Base-by-base conservation (phyloP, 2,113 vertebrate genomes). In the Epinephelus moara region DNA sequence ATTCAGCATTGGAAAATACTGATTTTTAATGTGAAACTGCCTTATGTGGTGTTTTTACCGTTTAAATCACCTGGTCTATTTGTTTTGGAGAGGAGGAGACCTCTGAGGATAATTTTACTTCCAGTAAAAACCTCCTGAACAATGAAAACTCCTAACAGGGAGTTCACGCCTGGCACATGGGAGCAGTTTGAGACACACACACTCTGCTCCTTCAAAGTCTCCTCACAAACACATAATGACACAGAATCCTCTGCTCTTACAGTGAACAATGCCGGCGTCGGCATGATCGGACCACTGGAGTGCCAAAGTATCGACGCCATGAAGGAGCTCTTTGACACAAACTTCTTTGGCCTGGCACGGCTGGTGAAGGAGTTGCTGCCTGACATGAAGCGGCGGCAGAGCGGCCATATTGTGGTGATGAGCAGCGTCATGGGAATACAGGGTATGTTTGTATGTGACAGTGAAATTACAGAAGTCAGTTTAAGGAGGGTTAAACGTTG, bases 231-330 rank as follows among this genome's bases (percentile, higher is more conserved):
- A 15, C 37, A 15, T 27, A 37, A 33, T 74, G 49, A 70, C 49
- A 10, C 18, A 2, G 4, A 4, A 17, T 37, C 1, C 60, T 83
- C 18, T 82, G 53, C 21, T 55, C 7, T 81, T 85, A 0, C 63
- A 96, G 95, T 97, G 84, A 97, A 92, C 91, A 96, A 96, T 0
- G 96, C 95, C 0, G 96, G 96, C 1, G 87, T 95, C 67, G 95
- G 95, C 40, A 94, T 96, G 93, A 95, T 93, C 1, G 96, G 96
- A 0, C 96, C 96, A 0, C 85, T 96, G 80, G 96, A 96, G 81
- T 95, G 96, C 84, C 95, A 96, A 84, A 95, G 93, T 72, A 85
- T 96, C 40, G 59, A 87, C 0, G 90, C 88, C 50, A 95, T 96
- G 95, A 93, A 95, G 90, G 84, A 62, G 53, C 83, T 96, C 62